A percentile compares a stretch with the other conserved stretches of the same genome.
Conservation (phyloP, 2,888 invertebrate species). For the Carcina quercana region DNA sequence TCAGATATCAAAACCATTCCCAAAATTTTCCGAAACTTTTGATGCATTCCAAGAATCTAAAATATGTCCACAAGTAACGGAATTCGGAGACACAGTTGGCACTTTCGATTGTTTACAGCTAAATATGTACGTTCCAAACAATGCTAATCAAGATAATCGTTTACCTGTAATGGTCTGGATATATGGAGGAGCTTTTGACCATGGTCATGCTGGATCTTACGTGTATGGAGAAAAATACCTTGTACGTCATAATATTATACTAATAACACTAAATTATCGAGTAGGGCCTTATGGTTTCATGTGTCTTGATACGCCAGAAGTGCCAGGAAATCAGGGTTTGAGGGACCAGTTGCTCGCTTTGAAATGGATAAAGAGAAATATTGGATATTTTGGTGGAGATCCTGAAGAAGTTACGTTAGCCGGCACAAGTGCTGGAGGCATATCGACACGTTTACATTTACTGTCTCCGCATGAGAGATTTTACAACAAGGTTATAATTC, state of each 20-base stretch:
- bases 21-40: constrained; percentile 20
- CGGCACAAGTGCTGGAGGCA: constrained; percentile 43
- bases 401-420: constrained; percentile 46
- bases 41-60: constrained; percentile 29
- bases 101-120: constrained; percentile 77
- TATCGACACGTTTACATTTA: no score
- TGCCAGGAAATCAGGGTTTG: constrained; percentile 55
- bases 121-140: constrained; percentile 70
- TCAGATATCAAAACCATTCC: constrained; percentile 14
- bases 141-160: constrained; percentile 44
- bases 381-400: constrained; percentile 49
- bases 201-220: constrained; percentile 47
- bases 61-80: constrained; percentile 31
- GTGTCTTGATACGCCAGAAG: constrained; percentile 39
- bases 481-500: no score
- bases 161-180: no score
- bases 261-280: constrained; percentile 56
- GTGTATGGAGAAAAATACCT: constrained; percentile 50
- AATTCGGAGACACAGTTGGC: no score
- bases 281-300: constrained; percentile 56
- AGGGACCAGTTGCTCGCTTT: constrained; percentile 52
- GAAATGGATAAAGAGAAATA: constrained; percentile 46
- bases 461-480: no score
- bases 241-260: constrained; percentile 35
- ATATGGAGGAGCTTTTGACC: no score